These are phyloP conservation scores for Carassius carassius DNA, from an alignment of 2,113 vertebrate genomes.

Conservation along the genomic window DNA sequence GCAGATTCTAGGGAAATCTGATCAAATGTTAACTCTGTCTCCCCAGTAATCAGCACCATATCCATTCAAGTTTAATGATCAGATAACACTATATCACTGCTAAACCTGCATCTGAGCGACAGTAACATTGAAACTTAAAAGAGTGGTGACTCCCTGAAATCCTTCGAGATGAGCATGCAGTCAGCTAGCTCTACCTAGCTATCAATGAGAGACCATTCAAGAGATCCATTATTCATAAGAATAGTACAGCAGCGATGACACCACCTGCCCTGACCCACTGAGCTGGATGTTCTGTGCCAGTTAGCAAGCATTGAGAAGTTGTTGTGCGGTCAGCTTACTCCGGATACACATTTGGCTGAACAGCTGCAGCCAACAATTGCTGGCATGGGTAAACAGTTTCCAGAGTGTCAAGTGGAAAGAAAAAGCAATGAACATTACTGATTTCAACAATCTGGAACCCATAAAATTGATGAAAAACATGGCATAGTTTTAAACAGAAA, in stretches of 20 bases:
- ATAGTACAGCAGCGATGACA: slow-evolving; percentile 36
- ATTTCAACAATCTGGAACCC: neutral
- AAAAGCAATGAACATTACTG: neutral
- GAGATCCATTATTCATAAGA: slow-evolving; percentile 52
- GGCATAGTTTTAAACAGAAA: too few species aligned
- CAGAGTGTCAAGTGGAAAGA: slow-evolving; percentile 24
- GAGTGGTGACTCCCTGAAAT: slow-evolving; percentile 2
- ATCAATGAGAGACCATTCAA: slow-evolving; percentile 48
- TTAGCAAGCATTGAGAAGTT: slow-evolving; percentile 13
- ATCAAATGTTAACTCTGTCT: slow-evolving; percentile 47
- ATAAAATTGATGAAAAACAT: too few species aligned
- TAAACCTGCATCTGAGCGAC: slow-evolving; percentile 30
- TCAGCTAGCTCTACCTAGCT: slow-evolving; percentile 25
- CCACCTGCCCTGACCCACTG: slow-evolving; percentile 5
- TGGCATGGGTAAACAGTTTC: slow-evolving; percentile 1
- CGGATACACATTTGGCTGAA: slow-evolving; percentile 9
- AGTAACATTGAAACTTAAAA: slow-evolving; percentile 31
- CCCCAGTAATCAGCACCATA: slow-evolving; percentile 53
- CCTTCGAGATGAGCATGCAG: slow-evolving; percentile 17
- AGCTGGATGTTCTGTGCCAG: slow-evolving; percentile 17
- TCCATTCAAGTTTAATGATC: slow-evolving; percentile 55
- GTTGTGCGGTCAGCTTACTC: neutral
- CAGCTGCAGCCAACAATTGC: slow-evolving; percentile 20
- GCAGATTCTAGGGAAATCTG: slow-evolving; percentile 31
- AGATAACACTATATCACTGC: slow-evolving; percentile 24